phyloP scores from a whole-genome alignment of 2,888 invertebrate genomes.

The Drosophila aldrichi region DNA sequence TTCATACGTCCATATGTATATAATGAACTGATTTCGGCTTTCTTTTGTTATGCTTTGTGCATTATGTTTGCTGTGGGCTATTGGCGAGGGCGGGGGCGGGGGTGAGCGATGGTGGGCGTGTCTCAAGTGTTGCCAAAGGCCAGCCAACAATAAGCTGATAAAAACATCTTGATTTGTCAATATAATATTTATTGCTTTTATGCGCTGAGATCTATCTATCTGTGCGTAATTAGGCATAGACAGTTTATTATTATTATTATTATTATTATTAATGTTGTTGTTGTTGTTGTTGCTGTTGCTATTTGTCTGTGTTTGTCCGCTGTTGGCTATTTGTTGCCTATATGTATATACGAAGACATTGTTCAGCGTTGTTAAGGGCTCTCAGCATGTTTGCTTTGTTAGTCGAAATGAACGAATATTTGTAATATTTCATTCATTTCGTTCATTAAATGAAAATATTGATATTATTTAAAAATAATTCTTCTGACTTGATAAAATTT shows the following conservation, averaged over 20 bases:
- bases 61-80: conserved; percentile 29
- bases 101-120: conserved; percentile 25
- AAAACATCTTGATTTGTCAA: conserved; percentile 77
- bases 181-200: conserved; percentile 73
- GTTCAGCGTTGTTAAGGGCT: neutral
- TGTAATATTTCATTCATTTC: no score
- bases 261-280: neutral
- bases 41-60: conserved; percentile 40
- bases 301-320: conserved; percentile 14
- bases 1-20: neutral
- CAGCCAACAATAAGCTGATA: conserved; percentile 48
- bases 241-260: conserved; percentile 31
- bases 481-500: no score
- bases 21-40: conserved; percentile 65
- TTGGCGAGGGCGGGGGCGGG: no score
- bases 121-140: conserved; percentile 32
- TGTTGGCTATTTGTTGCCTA: conserved; percentile 9
- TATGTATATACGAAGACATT: neutral
- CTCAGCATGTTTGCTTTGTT: neutral
- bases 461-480: no score
- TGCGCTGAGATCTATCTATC: conserved; percentile 48
- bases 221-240: conserved; percentile 43
- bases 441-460: no score
- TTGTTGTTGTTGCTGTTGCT: conserved; percentile 1
- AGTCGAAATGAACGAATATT: neutral